Conservation (phyloP, 1,140 invertebrate genomes). For the Formica selysi region DNA sequence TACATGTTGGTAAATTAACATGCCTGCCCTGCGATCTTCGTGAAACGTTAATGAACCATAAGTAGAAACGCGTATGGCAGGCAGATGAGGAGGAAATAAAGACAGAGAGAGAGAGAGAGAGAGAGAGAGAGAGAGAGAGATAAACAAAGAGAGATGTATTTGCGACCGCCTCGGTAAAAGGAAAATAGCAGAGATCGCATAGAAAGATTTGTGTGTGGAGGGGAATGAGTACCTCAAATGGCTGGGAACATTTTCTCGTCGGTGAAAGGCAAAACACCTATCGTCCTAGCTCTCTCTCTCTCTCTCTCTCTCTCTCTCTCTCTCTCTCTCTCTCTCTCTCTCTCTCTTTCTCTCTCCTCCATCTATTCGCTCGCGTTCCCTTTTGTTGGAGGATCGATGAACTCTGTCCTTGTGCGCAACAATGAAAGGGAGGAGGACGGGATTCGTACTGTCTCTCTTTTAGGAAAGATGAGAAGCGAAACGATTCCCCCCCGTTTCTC, state of each 20-base stretch:
- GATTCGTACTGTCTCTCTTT: conserved; percentile 6
- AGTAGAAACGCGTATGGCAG: no score
- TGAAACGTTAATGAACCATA: conserved; percentile 9
- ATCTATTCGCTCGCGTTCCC: conserved; percentile 21
- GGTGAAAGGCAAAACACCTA: conserved; percentile 37
- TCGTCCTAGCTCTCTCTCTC: neutral
- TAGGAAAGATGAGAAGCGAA: conserved; percentile 27
- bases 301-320: neutral
- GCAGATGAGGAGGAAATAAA: no score
- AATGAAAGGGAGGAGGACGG: conserved; percentile 29
- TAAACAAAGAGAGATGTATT: neutral
- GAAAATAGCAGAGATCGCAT: neutral
- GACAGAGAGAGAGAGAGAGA: neutral
- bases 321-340: neutral
- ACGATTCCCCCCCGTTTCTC: conserved; percentile 19
- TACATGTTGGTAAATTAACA: neutral
- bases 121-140: no score
- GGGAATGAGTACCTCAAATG: conserved; percentile 36
- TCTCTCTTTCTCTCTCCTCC: neutral
- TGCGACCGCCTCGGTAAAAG: neutral
- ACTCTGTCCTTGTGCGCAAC: conserved; percentile 47
- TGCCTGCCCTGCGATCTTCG: neutral
- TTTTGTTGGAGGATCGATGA: conserved; percentile 70
- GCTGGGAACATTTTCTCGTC: conserved; percentile 59
- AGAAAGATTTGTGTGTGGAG: neutral